Evolutionary conservation across 2,113 vertebrate genomes (phyloP), one percentile per base, ranked within the genome.

Genomic region (Xenopus laevis): DNA sequence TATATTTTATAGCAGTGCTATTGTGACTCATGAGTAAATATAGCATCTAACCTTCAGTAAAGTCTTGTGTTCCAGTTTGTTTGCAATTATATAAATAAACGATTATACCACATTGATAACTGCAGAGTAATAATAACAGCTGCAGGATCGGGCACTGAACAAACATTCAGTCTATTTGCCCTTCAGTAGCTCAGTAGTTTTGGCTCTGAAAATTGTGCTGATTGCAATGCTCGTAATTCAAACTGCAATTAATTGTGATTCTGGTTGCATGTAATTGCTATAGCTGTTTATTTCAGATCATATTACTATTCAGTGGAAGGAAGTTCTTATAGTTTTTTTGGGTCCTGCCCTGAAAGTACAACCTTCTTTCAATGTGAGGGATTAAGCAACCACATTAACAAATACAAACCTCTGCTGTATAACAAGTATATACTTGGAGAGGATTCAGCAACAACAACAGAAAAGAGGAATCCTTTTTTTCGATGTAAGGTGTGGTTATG

Each of bases 401-500:
- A 50, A 50, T 23, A 23, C n/a, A 21, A 20, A 13, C 20, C 65
- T 67, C 52, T 9, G 18, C 65, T 50, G 16, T 23, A 50, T 50
- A 23, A 50, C 44, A 67, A 17, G 10, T 65, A 65, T 65, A 52
- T 52, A 50, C 45, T 21, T 67, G 44, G 65, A 45, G 46, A 21
- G 13, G 44, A 65, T 45, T 65, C 63, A 65, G 30, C 7, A 69
- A 57, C 23, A 71, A 60, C 30, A 44, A 59, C 8, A 23, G 10
- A 57, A 16, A 44, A 27, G 16, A 57, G 12, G 5, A 6, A 69
- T 55, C 40, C 11, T 20, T 44, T 69, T 58, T 27, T 65, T 60
- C 27, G 23, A 71, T 71, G 7, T 45, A 15, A 71, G 68, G 68
- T 46, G 68, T 71, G 68, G 68, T 71, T 15, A 60, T 16, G 33